A percentile compares a stretch with the other conserved stretches of the same genome.
Evolutionary conservation across 2,113 vertebrate genomes (phyloP).

Genomic region (Danionella cerebrum): DNA sequence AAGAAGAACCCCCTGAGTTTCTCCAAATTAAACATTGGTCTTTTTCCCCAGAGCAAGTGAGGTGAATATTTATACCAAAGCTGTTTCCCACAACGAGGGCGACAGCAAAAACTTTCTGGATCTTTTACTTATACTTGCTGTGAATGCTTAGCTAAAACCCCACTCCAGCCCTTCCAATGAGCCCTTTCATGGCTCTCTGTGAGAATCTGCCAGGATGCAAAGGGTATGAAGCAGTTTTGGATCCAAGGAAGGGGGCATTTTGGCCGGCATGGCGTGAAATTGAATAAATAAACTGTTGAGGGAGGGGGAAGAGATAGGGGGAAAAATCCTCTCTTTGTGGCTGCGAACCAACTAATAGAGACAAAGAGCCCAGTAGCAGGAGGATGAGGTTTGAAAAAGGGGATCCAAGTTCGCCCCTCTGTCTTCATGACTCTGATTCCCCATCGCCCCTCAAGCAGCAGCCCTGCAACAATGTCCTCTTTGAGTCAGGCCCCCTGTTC

Average conservation of each 20-base stretch:
- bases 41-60: slow-evolving; percentile 31
- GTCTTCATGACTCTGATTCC: slow-evolving; percentile 58
- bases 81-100: slow-evolving; percentile 56
- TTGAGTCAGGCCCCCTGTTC: slow-evolving; percentile 68
- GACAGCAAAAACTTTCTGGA: slow-evolving; percentile 41
- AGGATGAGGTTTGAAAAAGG: slow-evolving; percentile 62
- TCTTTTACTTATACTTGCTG: slow-evolving; percentile 41
- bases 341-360: slow-evolving; percentile 62
- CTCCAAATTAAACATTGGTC: slow-evolving; percentile 8
- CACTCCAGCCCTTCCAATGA: slow-evolving; percentile 38
- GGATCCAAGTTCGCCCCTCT: slow-evolving; percentile 54
- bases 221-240: slow-evolving; percentile 54
- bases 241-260: slow-evolving; percentile 57
- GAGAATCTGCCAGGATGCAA: slow-evolving; percentile 45
- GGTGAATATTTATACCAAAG: slow-evolving; percentile 43
- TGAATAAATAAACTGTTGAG: slow-evolving; percentile 71
- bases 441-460: slow-evolving; percentile 33
- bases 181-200: slow-evolving; percentile 43
- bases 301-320: slow-evolving; percentile 20
- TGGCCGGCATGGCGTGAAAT: slow-evolving; percentile 65
- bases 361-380: slow-evolving; percentile 71
- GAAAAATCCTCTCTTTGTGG: slow-evolving; percentile 77
- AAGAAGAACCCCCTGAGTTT: slow-evolving; percentile 17
- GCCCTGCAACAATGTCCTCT: slow-evolving; percentile 69
- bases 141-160: slow-evolving; percentile 39